Percentiles rank a stretch among this genome's conserved stretches.
Evolutionary conservation across 2,113 vertebrate species (phyloP).

Genomic region (Haliaeetus leucogaster): DNA sequence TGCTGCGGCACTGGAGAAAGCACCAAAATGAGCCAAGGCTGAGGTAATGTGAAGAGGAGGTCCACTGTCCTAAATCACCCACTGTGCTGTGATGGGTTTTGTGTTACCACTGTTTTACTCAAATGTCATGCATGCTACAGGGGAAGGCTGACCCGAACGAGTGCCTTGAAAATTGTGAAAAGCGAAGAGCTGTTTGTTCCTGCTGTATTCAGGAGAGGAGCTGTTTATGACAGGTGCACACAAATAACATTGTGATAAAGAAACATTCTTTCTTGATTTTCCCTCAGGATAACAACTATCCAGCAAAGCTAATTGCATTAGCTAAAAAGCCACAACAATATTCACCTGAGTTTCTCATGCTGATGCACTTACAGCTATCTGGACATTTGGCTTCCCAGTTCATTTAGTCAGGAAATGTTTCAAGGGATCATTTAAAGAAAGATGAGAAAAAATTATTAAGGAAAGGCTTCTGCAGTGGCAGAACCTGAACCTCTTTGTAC

Average conservation of each 20-base stretch:
- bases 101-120: neutral
- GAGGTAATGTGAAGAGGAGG: too few relatives aligned
- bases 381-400: neutral
- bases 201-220: neutral
- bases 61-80: neutral
- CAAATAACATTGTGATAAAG: rapidly evolving
- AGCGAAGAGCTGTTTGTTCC: neutral
- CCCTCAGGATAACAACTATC: neutral
- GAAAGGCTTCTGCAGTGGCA: neutral
- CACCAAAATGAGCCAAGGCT: neutral
- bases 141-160: rapidly evolving
- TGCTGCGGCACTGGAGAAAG: neutral
- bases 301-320: neutral
- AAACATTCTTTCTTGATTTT: neutral
- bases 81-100: neutral
- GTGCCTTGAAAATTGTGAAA: neutral
- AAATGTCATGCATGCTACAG: neutral
- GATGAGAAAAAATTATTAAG: neutral
- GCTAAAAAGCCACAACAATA: neutral
- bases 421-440: neutral
- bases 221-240: neutral
- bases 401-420: neutral
- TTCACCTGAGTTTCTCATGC: neutral
- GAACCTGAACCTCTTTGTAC: neutral
- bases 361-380: neutral